phyloP scores from a whole-genome alignment of 2,888 invertebrate species.

The Caenorhabditis drosophilae region DNA sequence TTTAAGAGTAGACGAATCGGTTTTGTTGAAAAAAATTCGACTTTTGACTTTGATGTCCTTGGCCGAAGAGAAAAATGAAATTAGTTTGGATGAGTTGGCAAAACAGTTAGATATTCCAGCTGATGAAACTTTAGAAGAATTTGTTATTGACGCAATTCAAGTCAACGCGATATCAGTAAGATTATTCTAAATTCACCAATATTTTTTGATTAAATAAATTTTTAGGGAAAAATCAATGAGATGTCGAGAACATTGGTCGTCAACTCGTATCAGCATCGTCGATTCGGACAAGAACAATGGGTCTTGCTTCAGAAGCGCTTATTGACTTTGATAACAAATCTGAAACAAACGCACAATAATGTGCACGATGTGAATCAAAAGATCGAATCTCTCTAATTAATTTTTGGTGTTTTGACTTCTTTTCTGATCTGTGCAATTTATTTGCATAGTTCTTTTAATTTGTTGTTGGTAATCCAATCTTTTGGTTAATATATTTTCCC shows the following conservation, averaged over 20 bases:
- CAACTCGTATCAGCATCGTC: slow-evolving; percentile 59
- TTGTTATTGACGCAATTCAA: slow-evolving; percentile 85
- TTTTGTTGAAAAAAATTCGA: slow-evolving; percentile 82
- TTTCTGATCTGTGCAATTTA: slow-evolving; percentile 19
- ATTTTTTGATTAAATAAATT: slow-evolving; percentile 8
- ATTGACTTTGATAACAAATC: slow-evolving; percentile 50
- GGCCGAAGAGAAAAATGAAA: slow-evolving; percentile 85
- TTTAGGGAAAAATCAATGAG: slow-evolving; percentile 68
- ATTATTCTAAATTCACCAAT: slow-evolving; percentile 3
- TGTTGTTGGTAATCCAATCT: too few relatives aligned
- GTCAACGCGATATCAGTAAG: slow-evolving; percentile 64
- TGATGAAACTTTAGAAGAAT: slow-evolving; percentile 88
- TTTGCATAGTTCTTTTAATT: slow-evolving; percentile 6
- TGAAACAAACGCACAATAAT: slow-evolving; percentile 56
- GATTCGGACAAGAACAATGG: slow-evolving; percentile 64
- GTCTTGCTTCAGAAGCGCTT: slow-evolving; percentile 47
- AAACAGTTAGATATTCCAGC: slow-evolving; percentile 82
- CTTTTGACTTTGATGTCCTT: slow-evolving; percentile 95
- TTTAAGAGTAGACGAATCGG: slow-evolving; percentile 52
- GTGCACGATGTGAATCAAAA: slow-evolving; percentile 49
- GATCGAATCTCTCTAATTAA: slow-evolving; percentile 69
- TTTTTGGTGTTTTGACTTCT: slow-evolving; percentile 8
- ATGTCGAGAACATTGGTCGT: slow-evolving; percentile 53
- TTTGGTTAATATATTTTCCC: too few relatives aligned
- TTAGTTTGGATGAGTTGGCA: slow-evolving; percentile 87